These are phyloP conservation scores for Timema podura DNA, from an alignment of 2,888 invertebrate genomes.

Conservation along the genomic window DNA sequence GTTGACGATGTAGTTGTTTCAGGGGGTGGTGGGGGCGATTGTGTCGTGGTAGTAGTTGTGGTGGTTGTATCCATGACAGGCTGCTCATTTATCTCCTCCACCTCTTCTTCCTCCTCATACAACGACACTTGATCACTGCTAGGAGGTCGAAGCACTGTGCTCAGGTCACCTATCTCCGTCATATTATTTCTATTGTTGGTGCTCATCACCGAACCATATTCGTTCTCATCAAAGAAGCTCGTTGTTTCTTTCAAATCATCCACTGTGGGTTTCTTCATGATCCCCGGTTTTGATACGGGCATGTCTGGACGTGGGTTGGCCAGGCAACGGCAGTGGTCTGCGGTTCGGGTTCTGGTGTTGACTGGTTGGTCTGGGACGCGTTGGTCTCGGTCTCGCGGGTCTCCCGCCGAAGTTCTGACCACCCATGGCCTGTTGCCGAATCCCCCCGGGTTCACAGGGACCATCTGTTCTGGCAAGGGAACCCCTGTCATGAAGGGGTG, in stretches of 20 bases:
- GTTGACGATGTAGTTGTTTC: conserved; percentile 27
- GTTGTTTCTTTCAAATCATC: too few species aligned
- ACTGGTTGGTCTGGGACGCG: neutral
- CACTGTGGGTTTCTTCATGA: conserved; percentile 32
- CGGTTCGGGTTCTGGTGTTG: conserved; percentile 39
- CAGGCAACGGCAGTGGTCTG: conserved; percentile 50
- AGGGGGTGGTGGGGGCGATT: conserved; percentile 26
- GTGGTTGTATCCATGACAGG: conserved; percentile 23
- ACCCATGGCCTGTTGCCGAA: neutral
- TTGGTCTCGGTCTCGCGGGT: conserved; percentile 17
- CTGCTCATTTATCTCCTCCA: conserved; percentile 14
- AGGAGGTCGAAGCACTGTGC: neutral
- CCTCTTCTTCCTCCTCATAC: conserved; percentile 42
- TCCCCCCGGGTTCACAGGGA: conserved; percentile 49
- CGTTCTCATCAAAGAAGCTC: neutral
- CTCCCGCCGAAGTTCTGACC: neutral
- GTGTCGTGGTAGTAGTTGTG: conserved; percentile 27
- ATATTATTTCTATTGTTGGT: neutral
- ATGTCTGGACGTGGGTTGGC: conserved; percentile 57
- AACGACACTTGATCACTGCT: conserved; percentile 35
- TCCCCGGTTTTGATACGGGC: conserved; percentile 49
- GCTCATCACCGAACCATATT: neutral
- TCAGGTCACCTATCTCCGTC: neutral
- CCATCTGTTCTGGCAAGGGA: conserved; percentile 69
- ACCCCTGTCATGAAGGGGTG: conserved; percentile 61